Base-by-base conservation (phyloP, 2,888 invertebrate genomes). In the Caenorhabditis uteleia region DNA sequence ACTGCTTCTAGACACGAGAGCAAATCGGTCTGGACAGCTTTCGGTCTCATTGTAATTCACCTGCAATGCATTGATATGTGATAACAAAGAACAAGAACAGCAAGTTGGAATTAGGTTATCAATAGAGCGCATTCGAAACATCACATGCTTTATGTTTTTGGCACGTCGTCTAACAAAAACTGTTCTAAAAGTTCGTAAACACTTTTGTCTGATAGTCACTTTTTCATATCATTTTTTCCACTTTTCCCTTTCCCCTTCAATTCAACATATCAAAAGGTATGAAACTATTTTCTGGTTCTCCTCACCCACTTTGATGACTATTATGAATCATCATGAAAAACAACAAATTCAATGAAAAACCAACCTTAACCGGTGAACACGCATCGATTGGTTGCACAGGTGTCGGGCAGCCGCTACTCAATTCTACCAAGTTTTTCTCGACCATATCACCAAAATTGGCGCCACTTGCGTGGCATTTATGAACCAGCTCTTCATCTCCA, bases 391-490 rank as follows among this genome's bases (percentile, higher is more conserved):
- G 81, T 6, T 57, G 49, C 2, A 77, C 65, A 2, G 43, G 14
- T 3, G 74, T 48, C 2, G 68, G 77, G 51, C 82, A 81, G 7
- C 81, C 82, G 16, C 70, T 40, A 18, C 72, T 62, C 16, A 60
- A 51, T n/a, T 59, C 53, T 0, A 54, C 38, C 33, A 70, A 65
- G 0, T 69, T 68, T 61, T 80, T 78, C 10, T 65, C 59, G 18
- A 53, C 39, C 3, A 80, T 64, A 36, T 78, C 77, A n/a, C 81
- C 81, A 56, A 81, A 81, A 34, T 69, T 74, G 21, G 77, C 81
- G n/a, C 78, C 82, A 6, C 77, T 78, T 2, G 81, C 81, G 7
- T 70, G 72, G 44, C 81, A 81, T 44, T 72, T 57, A 26, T 66
- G 57, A 18, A 78, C 68, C 16, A 65, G 18, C 29, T 65, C 58